Percentiles rank a stretch among this genome's conserved stretches.
Evolutionary conservation across 2,797 vertebrate species (phyloP).

Genomic region (Echeneis naucrates): DNA sequence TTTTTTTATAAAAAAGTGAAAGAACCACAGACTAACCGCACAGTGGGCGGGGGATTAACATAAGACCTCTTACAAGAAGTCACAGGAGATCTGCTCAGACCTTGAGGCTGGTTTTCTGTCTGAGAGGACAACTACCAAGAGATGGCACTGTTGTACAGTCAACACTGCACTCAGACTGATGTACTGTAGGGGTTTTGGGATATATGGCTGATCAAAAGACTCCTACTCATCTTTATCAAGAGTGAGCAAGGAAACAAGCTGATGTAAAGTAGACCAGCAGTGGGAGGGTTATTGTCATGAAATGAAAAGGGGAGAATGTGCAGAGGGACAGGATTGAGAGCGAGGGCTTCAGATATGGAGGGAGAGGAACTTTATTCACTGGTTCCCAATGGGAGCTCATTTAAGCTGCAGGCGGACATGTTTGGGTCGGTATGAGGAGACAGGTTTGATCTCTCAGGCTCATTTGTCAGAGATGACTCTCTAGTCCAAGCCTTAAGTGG

Average conservation of each 20-base stretch:
- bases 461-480: conserved; percentile 32
- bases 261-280: conserved; percentile 45
- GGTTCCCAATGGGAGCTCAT: conserved; percentile 50
- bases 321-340: conserved; percentile 10
- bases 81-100: conserved; percentile 45
- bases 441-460: conserved; percentile 39
- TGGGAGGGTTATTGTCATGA: conserved; percentile 30
- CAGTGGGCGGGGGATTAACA: conserved; percentile 48
- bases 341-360: conserved; percentile 6
- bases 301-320: conserved; percentile 5
- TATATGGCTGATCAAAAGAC: conserved; percentile 44
- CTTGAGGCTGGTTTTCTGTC: conserved; percentile 38
- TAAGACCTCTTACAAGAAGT: conserved; percentile 45
- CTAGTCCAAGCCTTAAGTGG: conserved; percentile 21
- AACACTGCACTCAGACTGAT: background rate
- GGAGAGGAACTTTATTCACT: conserved; percentile 27
- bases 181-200: conserved; percentile 21
- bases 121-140: conserved; percentile 61
- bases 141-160: conserved; percentile 71
- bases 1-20: conserved; percentile 32
- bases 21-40: conserved; percentile 18
- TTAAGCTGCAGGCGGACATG: conserved; percentile 45
- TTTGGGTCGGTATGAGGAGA: conserved; percentile 28
- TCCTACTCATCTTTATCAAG: conserved; percentile 43
- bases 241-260: conserved; percentile 19